Conservation (phyloP, 2,113 vertebrate species). For the Tachysurus fulvidraco region DNA sequence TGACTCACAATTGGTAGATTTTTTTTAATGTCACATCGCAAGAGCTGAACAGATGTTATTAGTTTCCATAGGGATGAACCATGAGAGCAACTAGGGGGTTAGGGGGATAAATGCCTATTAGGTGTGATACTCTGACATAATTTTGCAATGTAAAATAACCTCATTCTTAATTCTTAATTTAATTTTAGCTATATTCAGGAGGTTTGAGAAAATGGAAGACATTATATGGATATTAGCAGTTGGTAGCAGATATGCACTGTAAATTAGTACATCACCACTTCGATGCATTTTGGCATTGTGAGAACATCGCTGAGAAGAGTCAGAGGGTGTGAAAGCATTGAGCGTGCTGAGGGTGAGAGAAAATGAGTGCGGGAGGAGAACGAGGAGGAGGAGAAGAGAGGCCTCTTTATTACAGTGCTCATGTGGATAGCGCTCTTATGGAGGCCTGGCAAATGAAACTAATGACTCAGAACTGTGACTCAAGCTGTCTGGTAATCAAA, state of each 20-base stretch:
- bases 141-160: neutral
- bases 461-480: slow-evolving; percentile 75
- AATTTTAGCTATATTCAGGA: neutral
- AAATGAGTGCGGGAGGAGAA: slow-evolving; percentile 19
- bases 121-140: neutral
- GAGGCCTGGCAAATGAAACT: slow-evolving; percentile 65
- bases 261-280: slow-evolving; percentile 43
- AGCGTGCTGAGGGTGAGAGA: slow-evolving; percentile 17
- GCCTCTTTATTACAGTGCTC: slow-evolving; percentile 54
- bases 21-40: slow-evolving; percentile 8
- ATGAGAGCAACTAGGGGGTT: neutral
- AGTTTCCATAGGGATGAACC: slow-evolving; percentile 13
- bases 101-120: neutral
- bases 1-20: neutral
- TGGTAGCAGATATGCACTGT: slow-evolving; percentile 30
- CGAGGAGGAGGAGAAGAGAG: slow-evolving; percentile 53
- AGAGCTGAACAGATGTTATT: slow-evolving; percentile 21
- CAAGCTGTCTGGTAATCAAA: slow-evolving; percentile 73
- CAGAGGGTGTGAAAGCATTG: slow-evolving; percentile 19
- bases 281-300: slow-evolving; percentile 24
- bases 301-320: slow-evolving; percentile 37
- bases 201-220: neutral
- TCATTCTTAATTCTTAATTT: neutral
- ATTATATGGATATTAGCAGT: slow-evolving; percentile 23
- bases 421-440: slow-evolving; percentile 68